Percentiles rank a stretch among this genome's conserved stretches.
Evolutionary conservation across 1,140 invertebrate species (phyloP).

Genomic region (Bombus confusus): DNA sequence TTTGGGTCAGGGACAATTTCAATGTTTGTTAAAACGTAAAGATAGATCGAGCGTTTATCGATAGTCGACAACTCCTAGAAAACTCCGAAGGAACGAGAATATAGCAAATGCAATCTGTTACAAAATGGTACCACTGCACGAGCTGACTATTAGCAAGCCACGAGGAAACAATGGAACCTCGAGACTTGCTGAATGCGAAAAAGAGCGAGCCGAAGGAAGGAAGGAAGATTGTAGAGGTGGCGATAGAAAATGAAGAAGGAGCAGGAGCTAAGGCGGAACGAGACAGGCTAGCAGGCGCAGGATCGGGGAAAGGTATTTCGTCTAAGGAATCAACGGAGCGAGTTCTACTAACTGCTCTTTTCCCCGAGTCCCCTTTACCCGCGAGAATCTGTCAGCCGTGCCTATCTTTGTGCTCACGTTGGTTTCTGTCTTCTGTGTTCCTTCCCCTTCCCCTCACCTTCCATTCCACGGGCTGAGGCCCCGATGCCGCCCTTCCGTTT

Average conservation of each 20-base stretch:
- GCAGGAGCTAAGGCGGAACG: conserved; percentile 25
- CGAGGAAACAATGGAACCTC: background rate
- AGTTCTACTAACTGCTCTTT: conserved; percentile 62
- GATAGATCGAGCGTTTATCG: too few relatives aligned
- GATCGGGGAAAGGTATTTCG: conserved; percentile 58
- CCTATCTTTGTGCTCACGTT: conserved; percentile 56
- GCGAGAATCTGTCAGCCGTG: conserved; percentile 55
- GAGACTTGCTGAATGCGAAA: background rate
- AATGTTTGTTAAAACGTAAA: too few relatives aligned
- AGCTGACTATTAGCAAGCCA: background rate
- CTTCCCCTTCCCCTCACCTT: conserved; percentile 6
- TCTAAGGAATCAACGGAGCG: conserved; percentile 60
- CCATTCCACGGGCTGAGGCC: background rate
- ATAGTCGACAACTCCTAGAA: too few relatives aligned
- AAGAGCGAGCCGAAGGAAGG: background rate
- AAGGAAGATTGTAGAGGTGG: background rate
- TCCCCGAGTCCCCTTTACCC: conserved; percentile 41
- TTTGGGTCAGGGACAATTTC: too few relatives aligned
- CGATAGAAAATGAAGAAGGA: background rate
- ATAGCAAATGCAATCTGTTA: too few relatives aligned
- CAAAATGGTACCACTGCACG: too few relatives aligned
- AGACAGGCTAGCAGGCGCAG: conserved; percentile 22
- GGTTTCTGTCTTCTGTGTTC: conserved; percentile 51
- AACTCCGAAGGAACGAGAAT: too few relatives aligned
- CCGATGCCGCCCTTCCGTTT: conserved; percentile 14